Evolutionary conservation across 2,113 vertebrate species (phyloP).

Genomic region (Brienomyrus longianalis): DNA sequence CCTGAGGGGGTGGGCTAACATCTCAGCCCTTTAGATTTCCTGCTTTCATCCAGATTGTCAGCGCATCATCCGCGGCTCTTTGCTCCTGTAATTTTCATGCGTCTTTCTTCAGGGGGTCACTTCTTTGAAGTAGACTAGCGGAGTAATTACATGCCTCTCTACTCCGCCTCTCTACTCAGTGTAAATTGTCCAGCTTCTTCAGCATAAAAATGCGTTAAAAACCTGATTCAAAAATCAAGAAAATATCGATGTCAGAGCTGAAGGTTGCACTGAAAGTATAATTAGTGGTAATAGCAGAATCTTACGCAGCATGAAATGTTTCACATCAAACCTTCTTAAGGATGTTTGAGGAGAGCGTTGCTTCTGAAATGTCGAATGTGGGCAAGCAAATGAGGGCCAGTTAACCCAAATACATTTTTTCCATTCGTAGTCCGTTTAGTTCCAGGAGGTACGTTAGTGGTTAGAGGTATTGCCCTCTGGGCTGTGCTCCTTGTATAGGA

Average conservation of each 20-base stretch:
- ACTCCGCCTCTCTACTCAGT: constrained; percentile 24
- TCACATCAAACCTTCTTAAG: not conserved
- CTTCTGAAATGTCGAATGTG: not conserved
- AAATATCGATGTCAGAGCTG: not conserved
- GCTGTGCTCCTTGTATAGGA: not conserved
- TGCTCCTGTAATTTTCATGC: constrained; percentile 12
- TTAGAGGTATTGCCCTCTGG: not conserved
- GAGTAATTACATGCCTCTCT: constrained; percentile 21
- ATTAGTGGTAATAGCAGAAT: not conserved
- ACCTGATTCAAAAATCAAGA: not conserved
- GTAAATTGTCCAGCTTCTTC: constrained; percentile 13
- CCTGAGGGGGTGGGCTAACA: constrained; percentile 1
- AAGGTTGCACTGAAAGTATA: not conserved
- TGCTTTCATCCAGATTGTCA: constrained; percentile 10
- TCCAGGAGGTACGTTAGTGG: not conserved
- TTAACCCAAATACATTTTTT: not conserved
- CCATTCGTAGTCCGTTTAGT: not conserved
- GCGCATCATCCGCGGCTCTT: constrained; percentile 4
- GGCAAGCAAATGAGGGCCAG: not conserved
- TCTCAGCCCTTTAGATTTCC: not conserved
- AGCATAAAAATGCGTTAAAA: constrained; percentile 16
- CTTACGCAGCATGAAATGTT: not conserved
- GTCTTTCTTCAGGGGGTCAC: constrained; percentile 8
- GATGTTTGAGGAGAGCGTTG: not conserved
- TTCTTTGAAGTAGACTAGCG: constrained; percentile 24